Conservation (phyloP, 2,888 invertebrate genomes). For the Tuberolachnus salignus region DNA sequence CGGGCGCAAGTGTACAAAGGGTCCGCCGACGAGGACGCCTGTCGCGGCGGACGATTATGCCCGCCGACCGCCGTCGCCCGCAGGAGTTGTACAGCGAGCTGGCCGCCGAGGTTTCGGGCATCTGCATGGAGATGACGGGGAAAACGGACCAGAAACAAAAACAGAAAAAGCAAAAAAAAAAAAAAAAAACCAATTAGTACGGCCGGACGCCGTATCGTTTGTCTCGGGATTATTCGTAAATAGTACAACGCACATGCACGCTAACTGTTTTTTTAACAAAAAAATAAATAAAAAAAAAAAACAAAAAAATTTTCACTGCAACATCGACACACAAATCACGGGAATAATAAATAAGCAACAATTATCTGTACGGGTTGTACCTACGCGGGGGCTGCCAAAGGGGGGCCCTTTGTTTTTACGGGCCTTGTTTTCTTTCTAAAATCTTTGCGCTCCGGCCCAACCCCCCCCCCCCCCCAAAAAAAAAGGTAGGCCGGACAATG, state of each 20-base stretch:
- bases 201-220: too few relatives aligned
- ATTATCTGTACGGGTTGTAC: not conserved
- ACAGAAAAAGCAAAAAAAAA: constrained; percentile 5
- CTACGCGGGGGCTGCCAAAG: not conserved
- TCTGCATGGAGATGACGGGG: constrained; percentile 4
- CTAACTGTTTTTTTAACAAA: constrained; percentile 15
- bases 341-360: constrained; percentile 19
- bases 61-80: not conserved
- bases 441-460: too few relatives aligned
- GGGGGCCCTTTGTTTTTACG: too few relatives aligned
- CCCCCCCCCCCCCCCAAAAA: too few relatives aligned
- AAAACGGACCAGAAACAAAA: constrained; percentile 3
- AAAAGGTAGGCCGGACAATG: too few relatives aligned
- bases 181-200: too few relatives aligned
- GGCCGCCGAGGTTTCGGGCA: not conserved
- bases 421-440: too few relatives aligned
- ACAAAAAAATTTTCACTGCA: not conserved
- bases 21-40: not conserved
- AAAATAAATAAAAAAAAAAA: too few relatives aligned
- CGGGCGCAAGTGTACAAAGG: constrained; percentile 64
- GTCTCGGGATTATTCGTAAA: too few relatives aligned
- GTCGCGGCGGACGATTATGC: not conserved
- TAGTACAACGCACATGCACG: constrained; percentile 2
- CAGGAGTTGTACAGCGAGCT: not conserved
- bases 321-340: not conserved